phyloP scores from a whole-genome alignment of 2,113 vertebrate species.

The Silurus glanis region DNA sequence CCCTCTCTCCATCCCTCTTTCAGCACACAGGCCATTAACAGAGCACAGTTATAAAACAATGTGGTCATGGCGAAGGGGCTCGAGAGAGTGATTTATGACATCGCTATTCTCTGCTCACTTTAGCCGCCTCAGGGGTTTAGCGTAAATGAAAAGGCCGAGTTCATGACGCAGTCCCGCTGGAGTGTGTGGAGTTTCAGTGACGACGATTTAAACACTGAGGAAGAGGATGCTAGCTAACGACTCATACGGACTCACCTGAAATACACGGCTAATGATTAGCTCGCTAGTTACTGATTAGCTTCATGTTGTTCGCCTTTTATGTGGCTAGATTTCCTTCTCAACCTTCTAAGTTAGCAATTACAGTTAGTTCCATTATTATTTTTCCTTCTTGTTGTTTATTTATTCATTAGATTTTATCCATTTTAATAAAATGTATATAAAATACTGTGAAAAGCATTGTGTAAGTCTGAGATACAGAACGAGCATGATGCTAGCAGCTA shows the following conservation, averaged over 20 bases:
- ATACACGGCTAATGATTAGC: background rate
- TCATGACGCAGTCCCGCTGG: slow-evolving; percentile 44
- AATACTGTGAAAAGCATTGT: too few relatives aligned
- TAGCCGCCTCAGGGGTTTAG: slow-evolving; percentile 54
- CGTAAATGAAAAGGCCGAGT: slow-evolving; percentile 47
- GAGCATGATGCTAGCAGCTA: too few relatives aligned
- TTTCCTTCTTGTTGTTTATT: background rate
- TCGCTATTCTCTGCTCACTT: slow-evolving; percentile 63
- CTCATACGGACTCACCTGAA: too few relatives aligned
- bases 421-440: too few relatives aligned
- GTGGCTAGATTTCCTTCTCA: background rate
- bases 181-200: slow-evolving; percentile 50
- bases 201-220: slow-evolving; percentile 23
- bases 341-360: background rate
- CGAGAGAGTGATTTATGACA: slow-evolving; percentile 65
- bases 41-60: slow-evolving; percentile 72
- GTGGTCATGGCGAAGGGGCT: slow-evolving; percentile 63
- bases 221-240: background rate
- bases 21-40: slow-evolving; percentile 68
- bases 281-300: background rate
- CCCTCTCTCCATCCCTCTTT: slow-evolving; percentile 41
- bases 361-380: background rate
- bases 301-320: background rate
- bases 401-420: too few relatives aligned
- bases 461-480: too few relatives aligned